Percentiles rank a stretch among this genome's conserved stretches.
These are phyloP conservation scores for Psylliodes chrysocephalus DNA, from an alignment of 2,888 invertebrate species.

Conservation along the genomic window DNA sequence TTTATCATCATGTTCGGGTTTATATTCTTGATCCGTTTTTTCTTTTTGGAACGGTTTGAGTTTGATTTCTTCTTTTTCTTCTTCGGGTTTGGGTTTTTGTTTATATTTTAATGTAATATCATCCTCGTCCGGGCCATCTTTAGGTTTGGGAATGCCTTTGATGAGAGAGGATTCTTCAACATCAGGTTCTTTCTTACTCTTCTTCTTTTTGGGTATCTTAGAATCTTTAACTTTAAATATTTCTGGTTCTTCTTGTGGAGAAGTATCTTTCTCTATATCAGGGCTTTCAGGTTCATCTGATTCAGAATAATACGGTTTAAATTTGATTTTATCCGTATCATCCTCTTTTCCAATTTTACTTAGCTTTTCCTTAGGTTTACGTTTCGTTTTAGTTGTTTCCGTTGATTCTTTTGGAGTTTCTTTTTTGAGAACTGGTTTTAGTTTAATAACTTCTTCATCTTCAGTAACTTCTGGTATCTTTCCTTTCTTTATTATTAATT, in stretches of 20 bases:
- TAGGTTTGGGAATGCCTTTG: conserved; percentile 55
- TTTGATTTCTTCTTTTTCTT: conserved; percentile 57
- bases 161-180: conserved; percentile 51
- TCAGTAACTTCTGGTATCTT: conserved; percentile 59
- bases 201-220: conserved; percentile 7
- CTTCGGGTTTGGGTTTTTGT: conserved; percentile 57
- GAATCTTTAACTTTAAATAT: background rate
- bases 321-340: conserved; percentile 60
- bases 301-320: conserved; percentile 57
- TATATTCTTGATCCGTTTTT: conserved; percentile 55
- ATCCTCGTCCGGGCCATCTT: conserved; percentile 55
- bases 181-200: conserved; percentile 2
- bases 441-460: conserved; percentile 54
- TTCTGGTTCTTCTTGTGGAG: background rate
- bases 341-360: conserved; percentile 50
- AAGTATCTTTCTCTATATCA: conserved; percentile 53
- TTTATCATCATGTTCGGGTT: conserved; percentile 12
- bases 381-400: conserved; percentile 55
- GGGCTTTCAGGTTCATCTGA: conserved; percentile 56
- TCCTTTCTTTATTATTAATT: conserved; percentile 59
- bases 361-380: conserved; percentile 48
- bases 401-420: conserved; percentile 50
- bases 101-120: conserved; percentile 60
- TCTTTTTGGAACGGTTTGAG: conserved; percentile 59
- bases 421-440: conserved; percentile 57